These are phyloP conservation scores for Xylophagus ater DNA, from an alignment of 2,888 invertebrate species.

Conservation along the genomic window DNA sequence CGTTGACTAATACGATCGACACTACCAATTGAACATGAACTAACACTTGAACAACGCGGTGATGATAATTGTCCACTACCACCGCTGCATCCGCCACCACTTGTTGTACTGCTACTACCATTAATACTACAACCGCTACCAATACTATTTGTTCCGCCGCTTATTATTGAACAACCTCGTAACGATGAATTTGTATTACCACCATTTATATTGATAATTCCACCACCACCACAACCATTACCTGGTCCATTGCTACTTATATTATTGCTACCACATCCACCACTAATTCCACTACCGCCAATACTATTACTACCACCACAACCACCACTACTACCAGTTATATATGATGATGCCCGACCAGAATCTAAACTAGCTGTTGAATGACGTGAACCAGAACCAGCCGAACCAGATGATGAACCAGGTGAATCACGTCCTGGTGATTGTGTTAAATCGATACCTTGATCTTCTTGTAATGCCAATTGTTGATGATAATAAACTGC, in stretches of 20 bases:
- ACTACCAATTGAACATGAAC: slow-evolving; percentile 63
- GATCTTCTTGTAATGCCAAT: slow-evolving; percentile 72
- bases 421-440: slow-evolving; percentile 91
- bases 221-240: slow-evolving; percentile 34
- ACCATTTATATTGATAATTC: too few relatives aligned
- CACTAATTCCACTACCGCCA: too few relatives aligned
- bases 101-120: too few relatives aligned
- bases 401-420: slow-evolving; percentile 76
- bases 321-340: slow-evolving; percentile 41
- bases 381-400: slow-evolving; percentile 78
- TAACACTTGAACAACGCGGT: slow-evolving; percentile 62
- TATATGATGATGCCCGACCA: slow-evolving; percentile 78
- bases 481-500: slow-evolving; percentile 74
- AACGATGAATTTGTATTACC: slow-evolving; percentile 36
- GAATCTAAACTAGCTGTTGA: slow-evolving; percentile 79
- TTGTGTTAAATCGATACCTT: slow-evolving; percentile 81
- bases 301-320: too few relatives aligned
- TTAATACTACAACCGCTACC: too few relatives aligned
- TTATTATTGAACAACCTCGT: too few relatives aligned
- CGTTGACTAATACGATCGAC: slow-evolving; percentile 67
- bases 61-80: slow-evolving; percentile 48
- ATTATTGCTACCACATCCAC: slow-evolving; percentile 30
- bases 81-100: too few relatives aligned
- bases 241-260: too few relatives aligned
- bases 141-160: too few relatives aligned